These are phyloP conservation scores for Scaptomyza hsui DNA, from an alignment of 1,140 invertebrate species.

Conservation along the genomic window DNA sequence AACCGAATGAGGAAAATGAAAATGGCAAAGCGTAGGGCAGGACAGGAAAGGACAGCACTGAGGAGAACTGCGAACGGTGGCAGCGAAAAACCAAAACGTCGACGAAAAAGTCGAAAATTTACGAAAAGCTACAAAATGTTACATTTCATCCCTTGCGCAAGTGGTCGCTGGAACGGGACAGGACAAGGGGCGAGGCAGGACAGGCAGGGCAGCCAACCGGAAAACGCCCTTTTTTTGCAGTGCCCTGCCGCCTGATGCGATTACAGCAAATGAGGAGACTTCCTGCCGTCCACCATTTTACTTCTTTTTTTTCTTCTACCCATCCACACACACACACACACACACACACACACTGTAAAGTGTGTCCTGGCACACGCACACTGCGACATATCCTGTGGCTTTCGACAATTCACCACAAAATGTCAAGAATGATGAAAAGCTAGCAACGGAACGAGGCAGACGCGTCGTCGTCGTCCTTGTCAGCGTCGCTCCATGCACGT, in stretches of 20 bases:
- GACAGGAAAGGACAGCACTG: slow-evolving; percentile 19
- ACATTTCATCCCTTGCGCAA: slow-evolving; percentile 75
- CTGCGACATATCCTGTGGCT: slow-evolving; percentile 76
- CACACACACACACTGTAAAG: slow-evolving; percentile 16
- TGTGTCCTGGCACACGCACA: slow-evolving; percentile 43
- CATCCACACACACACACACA: slow-evolving; percentile 41
- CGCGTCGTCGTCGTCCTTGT: slow-evolving; percentile 24
- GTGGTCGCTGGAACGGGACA: slow-evolving; percentile 18
- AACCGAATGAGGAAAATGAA: slow-evolving; percentile 46
- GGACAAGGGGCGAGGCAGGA: slow-evolving; percentile 20
- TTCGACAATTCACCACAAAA: slow-evolving; percentile 84
- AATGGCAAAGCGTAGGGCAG: slow-evolving; percentile 22
- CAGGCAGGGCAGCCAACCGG: slow-evolving; percentile 79
- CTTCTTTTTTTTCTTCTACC: slow-evolving; percentile 24
- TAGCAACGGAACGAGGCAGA: slow-evolving; percentile 61
- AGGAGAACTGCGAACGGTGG: slow-evolving; percentile 22
- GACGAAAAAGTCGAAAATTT: slow-evolving; percentile 81
- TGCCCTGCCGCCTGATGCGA: slow-evolving; percentile 69
- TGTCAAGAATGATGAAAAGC: slow-evolving; percentile 84
- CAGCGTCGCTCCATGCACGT: slow-evolving; percentile 24
- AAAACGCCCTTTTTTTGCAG: slow-evolving; percentile 83
- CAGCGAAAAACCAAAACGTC: slow-evolving; percentile 70
- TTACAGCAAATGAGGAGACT: slow-evolving; percentile 84
- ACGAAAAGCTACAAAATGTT: slow-evolving; percentile 83
- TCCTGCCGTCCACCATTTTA: slow-evolving; percentile 83